These are phyloP conservation scores for Sarcophaga peregrina DNA, from an alignment of 1,140 invertebrate genomes.

Conservation along the genomic window DNA sequence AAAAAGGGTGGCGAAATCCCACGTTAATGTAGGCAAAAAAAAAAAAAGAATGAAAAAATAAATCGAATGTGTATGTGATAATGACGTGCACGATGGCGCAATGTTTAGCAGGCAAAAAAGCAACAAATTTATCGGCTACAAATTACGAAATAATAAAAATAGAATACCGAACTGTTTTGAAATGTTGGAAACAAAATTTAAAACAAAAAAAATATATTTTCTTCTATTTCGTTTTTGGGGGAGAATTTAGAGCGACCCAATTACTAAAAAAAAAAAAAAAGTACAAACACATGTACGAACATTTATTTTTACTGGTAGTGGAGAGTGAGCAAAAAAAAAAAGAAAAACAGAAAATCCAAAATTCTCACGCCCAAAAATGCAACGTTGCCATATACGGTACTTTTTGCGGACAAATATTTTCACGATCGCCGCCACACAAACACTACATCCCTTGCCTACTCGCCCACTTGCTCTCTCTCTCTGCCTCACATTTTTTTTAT, in stretches of 20 bases:
- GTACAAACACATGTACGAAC: not conserved
- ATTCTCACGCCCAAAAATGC: conserved; percentile 37
- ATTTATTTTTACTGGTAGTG: not conserved
- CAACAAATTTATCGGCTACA: not conserved
- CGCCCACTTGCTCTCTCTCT: not conserved
- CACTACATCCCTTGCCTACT: not conserved
- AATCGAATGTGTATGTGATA: not conserved
- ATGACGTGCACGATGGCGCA: conserved; percentile 24
- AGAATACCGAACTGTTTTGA: conserved; percentile 14
- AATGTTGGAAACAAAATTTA: not conserved
- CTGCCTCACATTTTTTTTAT: not conserved
- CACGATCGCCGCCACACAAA: not conserved
- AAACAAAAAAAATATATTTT: not conserved
- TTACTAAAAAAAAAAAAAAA: not conserved
- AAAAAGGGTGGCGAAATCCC: not conserved
- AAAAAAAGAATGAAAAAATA: not conserved
- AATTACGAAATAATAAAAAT: conserved; percentile 35
- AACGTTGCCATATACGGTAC: conserved; percentile 41
- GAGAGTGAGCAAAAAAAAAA: conserved; percentile 1
- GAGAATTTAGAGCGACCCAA: conserved; percentile 34
- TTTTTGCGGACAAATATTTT: not conserved
- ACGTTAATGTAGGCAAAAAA: not conserved
- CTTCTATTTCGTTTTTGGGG: not conserved
- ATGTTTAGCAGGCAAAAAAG: not conserved
- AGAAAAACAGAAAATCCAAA: conserved; percentile 13